phyloP scores from a whole-genome alignment of 2,113 vertebrate species.

The Antigone vipio region DNA sequence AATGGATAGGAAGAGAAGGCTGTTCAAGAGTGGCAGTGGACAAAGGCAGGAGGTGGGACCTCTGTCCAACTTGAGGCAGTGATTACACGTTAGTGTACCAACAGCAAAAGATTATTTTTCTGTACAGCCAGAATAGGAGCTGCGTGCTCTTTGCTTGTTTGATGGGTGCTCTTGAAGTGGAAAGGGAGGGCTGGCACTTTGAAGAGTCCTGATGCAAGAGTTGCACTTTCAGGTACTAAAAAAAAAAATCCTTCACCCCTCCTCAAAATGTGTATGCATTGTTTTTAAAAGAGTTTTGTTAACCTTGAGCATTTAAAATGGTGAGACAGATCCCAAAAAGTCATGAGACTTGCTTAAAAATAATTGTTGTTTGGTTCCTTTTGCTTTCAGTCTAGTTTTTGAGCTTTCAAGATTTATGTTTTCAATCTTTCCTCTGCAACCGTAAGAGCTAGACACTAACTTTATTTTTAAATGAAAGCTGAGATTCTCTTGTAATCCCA shows the following conservation, averaged over 20 bases:
- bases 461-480: conserved; percentile 62
- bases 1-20: not conserved
- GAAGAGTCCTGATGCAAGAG: not conserved
- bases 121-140: not conserved
- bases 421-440: not conserved
- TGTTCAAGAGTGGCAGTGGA: not conserved
- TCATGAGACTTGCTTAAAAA: not conserved
- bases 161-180: not conserved
- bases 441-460: not conserved
- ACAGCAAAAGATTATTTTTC: not conserved
- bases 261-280: not conserved
- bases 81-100: not conserved
- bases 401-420: conserved; percentile 18
- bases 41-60: not conserved
- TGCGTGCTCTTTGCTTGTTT: not conserved
- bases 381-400: conserved; percentile 6
- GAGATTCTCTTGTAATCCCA: conserved; percentile 50
- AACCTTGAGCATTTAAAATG: not conserved
- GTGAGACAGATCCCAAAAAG: not conserved
- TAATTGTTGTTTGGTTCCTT: not conserved
- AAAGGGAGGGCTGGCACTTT: not conserved
- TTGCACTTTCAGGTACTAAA: not conserved
- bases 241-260: not conserved
- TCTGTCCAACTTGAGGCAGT: not conserved
- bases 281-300: not conserved